These are phyloP conservation scores for Sycophila texana DNA, from an alignment of 2,888 invertebrate species.

Conservation along the genomic window DNA sequence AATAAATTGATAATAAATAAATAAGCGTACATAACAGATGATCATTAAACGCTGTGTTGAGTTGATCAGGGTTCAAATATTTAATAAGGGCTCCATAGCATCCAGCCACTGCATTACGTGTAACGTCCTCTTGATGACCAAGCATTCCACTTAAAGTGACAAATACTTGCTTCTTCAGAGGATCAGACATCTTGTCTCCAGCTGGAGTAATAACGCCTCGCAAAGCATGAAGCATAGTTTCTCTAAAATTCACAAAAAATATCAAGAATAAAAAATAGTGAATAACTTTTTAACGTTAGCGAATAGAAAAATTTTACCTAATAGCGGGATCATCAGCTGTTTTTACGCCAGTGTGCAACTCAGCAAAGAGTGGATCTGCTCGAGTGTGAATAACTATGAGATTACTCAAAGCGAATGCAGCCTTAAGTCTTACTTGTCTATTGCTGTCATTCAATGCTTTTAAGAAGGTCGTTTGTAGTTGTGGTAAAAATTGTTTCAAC, in stretches of 20 bases:
- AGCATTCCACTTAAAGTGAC: slow-evolving; percentile 83
- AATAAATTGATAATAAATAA: not conserved
- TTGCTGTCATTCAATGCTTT: slow-evolving; percentile 95
- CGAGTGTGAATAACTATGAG: slow-evolving; percentile 94
- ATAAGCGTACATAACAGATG: slow-evolving; percentile 82
- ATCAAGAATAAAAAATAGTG: slow-evolving; percentile 10
- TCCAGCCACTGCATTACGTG: slow-evolving; percentile 89
- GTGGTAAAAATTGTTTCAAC: slow-evolving; percentile 98
- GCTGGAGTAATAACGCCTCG: slow-evolving; percentile 89
- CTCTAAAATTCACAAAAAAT: slow-evolving; percentile 77
- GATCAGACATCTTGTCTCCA: slow-evolving; percentile 92
- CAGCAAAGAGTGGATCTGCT: slow-evolving; percentile 95
- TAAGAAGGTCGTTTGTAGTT: slow-evolving; percentile 98
- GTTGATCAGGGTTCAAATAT: slow-evolving; percentile 85
- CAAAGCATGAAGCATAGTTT: slow-evolving; percentile 94
- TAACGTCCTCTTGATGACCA: slow-evolving; percentile 86
- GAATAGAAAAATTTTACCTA: slow-evolving; percentile 73
- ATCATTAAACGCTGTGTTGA: slow-evolving; percentile 84
- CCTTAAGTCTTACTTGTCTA: slow-evolving; percentile 91
- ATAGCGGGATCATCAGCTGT: slow-evolving; percentile 89
- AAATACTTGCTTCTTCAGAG: slow-evolving; percentile 85
- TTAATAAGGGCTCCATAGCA: slow-evolving; percentile 91
- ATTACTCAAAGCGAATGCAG: slow-evolving; percentile 91
- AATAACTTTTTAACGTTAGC: not conserved
- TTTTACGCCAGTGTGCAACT: slow-evolving; percentile 91